phyloP scores from a whole-genome alignment of 2,113 vertebrate genomes.

The Benitochromis conjunctus region DNA sequence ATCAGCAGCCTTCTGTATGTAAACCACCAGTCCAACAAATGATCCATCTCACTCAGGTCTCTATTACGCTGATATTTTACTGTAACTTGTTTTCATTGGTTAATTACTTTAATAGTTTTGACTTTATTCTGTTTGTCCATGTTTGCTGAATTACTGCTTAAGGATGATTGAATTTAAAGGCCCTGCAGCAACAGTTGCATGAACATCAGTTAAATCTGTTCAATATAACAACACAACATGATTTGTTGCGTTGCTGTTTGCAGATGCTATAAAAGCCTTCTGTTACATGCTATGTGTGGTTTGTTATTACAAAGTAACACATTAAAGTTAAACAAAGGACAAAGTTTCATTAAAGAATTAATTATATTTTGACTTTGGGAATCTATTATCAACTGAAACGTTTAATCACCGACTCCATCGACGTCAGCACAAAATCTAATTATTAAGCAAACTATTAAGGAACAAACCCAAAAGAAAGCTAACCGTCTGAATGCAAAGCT shows the following conservation, averaged over 20 bases:
- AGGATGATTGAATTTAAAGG: fast-evolving
- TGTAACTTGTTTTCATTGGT: background rate
- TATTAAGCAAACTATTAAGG: too few relatives aligned
- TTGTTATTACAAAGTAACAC: background rate
- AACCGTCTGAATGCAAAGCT: background rate
- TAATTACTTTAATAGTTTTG: background rate
- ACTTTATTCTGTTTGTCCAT: background rate
- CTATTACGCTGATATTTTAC: background rate
- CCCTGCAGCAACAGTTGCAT: background rate
- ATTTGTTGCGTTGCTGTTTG: background rate
- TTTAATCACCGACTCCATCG: too few relatives aligned
- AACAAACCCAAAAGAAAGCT: background rate
- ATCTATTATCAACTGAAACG: background rate
- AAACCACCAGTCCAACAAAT: background rate
- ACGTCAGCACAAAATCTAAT: background rate
- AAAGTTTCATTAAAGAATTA: background rate
- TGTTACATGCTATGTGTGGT: fast-evolving
- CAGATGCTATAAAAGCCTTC: background rate
- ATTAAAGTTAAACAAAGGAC: too few relatives aligned
- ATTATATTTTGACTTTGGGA: background rate
- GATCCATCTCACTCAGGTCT: background rate
- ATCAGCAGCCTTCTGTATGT: background rate
- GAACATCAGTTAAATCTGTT: background rate
- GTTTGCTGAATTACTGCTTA: background rate
- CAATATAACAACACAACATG: background rate